Evolutionary conservation across 2,797 vertebrate species (phyloP), one percentile per base, ranked within the genome.

Genomic region (Anomalospiza imberbis): DNA sequence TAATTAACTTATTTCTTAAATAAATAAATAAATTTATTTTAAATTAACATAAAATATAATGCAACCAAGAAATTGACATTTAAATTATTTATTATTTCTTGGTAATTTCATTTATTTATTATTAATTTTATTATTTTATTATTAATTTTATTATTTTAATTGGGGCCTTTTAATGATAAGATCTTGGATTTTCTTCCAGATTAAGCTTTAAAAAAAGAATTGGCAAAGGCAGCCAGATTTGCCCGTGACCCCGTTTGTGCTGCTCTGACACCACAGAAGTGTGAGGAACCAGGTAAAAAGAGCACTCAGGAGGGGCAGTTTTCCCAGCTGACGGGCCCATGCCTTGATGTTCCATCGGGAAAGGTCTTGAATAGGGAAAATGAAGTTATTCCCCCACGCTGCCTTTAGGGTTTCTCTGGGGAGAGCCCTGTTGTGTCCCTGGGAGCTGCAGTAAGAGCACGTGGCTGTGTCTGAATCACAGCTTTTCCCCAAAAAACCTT

Each of bases 401-500:
- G 55, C 5, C 29, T n/a, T 55, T 13, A 38, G 36, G 10, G 3
- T 40, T 50, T 40, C 31, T 51, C 63, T 17, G 34, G 32, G 44
- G 58, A 42, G 21, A 16, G 38, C 61, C n/a, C 42, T 14, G 2
- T 9, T 65, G 17, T 13, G 38, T 22, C 48, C 44, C 26, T 88
- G 60, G 72, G 11, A 71, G 22, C 20, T 0, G 2, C 38, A 31
- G 11, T 8, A 9, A 22, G 40, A 67, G 24, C 54, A 17, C 2
- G 0, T 21, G 47, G 65, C 45, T 47, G 65, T 28, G 32, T 40
- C 42, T 50, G 42, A 76, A 55, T 51, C 82, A 17, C 73, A 63
- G 12, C n/a, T 61, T 47, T 4, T 1, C 19, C 31, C 2, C 0
- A 0, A 22, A 57, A 62, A 1, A 26, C n/a, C 8, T 7, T 9